Evolutionary conservation across 2,113 vertebrate species (phyloP).

Genomic region (Phodopus roborovskii): DNA sequence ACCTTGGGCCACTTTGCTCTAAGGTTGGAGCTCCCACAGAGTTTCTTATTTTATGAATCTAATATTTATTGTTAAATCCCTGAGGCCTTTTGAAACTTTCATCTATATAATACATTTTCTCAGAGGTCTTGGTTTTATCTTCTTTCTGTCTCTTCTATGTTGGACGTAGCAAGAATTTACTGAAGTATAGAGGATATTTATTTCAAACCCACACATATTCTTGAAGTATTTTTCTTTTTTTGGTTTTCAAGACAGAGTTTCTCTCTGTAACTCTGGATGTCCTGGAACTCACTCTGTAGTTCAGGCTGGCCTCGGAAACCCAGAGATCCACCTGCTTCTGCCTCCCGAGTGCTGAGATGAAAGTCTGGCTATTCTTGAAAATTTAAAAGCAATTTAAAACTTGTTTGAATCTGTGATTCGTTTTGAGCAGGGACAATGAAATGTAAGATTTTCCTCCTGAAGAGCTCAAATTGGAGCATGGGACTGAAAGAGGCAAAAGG

Average conservation of each 20-base stretch:
- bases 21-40: neutral
- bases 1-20: neutral
- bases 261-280: neutral
- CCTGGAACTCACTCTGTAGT: neutral
- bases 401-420: neutral
- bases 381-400: constrained; percentile 23
- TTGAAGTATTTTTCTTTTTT: neutral
- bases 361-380: neutral
- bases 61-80: neutral
- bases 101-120: neutral
- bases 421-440: constrained; percentile 1
- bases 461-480: neutral
- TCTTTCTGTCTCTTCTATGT: neutral
- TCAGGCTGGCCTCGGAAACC: neutral
- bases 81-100: constrained; percentile 17
- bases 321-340: neutral
- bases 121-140: neutral
- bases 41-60: constrained; percentile 21
- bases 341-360: too few species aligned
- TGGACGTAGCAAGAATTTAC: neutral
- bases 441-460: constrained; percentile 14
- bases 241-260: neutral
- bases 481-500: neutral
- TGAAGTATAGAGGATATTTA: neutral
- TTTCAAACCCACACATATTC: neutral